Evolutionary conservation across 2,797 vertebrate genomes (phyloP), one percentile per base, ranked within the genome.

Genomic region (Brotula barbata): DNA sequence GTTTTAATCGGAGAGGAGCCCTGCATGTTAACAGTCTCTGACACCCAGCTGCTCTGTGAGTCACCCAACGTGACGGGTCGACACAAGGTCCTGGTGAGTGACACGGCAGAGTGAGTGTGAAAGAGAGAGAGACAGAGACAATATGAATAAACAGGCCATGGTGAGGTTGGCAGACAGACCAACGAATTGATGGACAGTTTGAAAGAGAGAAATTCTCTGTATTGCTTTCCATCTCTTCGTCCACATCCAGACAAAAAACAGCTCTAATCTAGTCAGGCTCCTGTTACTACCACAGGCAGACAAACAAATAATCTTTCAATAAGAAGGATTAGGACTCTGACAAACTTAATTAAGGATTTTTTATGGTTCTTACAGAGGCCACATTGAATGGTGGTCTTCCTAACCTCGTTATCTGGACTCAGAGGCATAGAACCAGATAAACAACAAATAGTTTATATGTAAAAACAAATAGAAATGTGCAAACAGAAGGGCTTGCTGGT

Each of bases 21-120:
- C 0, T 98, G 96, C 0, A 83, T 92, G 0, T 91, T 98, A 73
- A 98, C 96, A 0, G 91, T 98, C 69, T 98, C 96, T 0, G 96
- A 98, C 88, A 96, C 95, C 0, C 96, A 98, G 85, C 86, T 98
- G 56, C 94, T 98, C 37, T 98, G 96, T 0, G 96, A 98, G 66
- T 95, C 96, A 0, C 96, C 96, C 0, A 93, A 91, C 72, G 93
- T 98, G 81, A 97, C 89, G 0, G 96, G 96, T 22, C 95, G 96
- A 81, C 95, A 98, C 89, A 95, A 94, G 91, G 93, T 98, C 76
- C 85, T 89, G 88, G 91, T 91, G 51, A 82, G 89, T 88, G 33
- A n/a, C n/a, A n/a, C n/a, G n/a, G n/a, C n/a, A n/a, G n/a, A n/a
- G n/a, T n/a, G n/a, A n/a, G n/a, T n/a, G n/a, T n/a, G n/a, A n/a